Evolutionary conservation across 2,888 invertebrate species (phyloP).

Genomic region (Tenthredo livida): DNA sequence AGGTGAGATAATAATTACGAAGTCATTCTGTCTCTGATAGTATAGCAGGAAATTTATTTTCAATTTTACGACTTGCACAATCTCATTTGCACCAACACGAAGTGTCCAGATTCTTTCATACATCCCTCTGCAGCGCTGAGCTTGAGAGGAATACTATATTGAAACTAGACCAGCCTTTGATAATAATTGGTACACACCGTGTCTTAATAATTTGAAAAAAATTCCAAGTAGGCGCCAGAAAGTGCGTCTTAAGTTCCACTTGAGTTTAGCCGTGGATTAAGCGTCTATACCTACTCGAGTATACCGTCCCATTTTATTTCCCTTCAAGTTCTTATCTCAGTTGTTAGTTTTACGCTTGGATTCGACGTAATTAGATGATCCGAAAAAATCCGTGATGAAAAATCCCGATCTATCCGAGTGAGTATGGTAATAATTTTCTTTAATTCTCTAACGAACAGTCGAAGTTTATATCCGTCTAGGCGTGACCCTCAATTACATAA

Average conservation of each 20-base stretch:
- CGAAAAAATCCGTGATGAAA: background rate
- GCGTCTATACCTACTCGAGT: constrained; percentile 26
- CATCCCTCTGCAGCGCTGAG: background rate
- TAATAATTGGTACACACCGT: background rate
- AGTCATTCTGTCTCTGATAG: background rate
- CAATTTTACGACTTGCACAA: background rate
- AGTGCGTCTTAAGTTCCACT: constrained; percentile 40
- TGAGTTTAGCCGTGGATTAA: constrained; percentile 40
- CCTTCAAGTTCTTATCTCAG: constrained; percentile 38
- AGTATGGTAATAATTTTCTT: background rate
- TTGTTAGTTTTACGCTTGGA: background rate
- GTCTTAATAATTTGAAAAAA: constrained; percentile 5
- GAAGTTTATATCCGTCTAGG: constrained; percentile 43
- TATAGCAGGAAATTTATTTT: background rate
- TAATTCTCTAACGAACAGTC: constrained; percentile 1
- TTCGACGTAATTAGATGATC: background rate
- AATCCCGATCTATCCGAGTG: background rate
- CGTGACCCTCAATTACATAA: constrained; percentile 47
- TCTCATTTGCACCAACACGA: background rate
- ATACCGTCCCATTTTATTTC: constrained; percentile 7
- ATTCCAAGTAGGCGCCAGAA: constrained; percentile 33
- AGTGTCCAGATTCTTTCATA: background rate
- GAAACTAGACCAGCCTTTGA: background rate
- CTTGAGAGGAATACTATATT: background rate
- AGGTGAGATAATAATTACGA: background rate